Evolutionary conservation across 2,797 vertebrate genomes (phyloP).

Genomic region (Todus mexicanus): DNA sequence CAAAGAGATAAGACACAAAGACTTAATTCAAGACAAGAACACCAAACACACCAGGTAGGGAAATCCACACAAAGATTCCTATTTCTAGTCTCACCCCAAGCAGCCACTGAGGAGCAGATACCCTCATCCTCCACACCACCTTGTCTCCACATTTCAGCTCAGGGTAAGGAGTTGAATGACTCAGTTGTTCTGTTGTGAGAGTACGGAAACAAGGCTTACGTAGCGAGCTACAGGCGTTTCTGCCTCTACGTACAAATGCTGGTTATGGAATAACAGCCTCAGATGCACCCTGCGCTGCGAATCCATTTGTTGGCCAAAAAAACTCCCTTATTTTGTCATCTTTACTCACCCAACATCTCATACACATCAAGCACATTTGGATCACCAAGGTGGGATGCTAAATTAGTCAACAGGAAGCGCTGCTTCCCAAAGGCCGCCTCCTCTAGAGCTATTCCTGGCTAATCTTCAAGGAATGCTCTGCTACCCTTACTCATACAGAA

Average conservation of each 20-base stretch:
- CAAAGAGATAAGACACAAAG: neutral
- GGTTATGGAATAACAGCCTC: neutral
- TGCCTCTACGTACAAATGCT: neutral
- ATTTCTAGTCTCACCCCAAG: neutral
- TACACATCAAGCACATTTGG: neutral
- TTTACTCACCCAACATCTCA: neutral
- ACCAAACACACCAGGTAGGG: neutral
- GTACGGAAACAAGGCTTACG: accelerated
- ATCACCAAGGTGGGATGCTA: conserved; percentile 11
- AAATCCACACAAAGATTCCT: neutral
- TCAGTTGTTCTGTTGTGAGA: neutral
- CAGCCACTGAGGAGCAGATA: neutral
- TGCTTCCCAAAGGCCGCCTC: neutral
- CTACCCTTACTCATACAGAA: neutral
- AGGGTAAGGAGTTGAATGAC: neutral
- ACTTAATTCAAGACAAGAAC: neutral
- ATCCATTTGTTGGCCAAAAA: neutral
- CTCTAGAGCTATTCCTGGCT: conserved; percentile 3
- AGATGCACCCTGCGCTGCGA: neutral
- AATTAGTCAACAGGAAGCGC: conserved; percentile 28
- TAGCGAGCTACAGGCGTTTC: neutral
- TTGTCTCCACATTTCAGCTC: neutral
- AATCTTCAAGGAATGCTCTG: neutral
- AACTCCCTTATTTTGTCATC: neutral
- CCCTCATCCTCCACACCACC: neutral